A percentile compares a stretch with the other conserved stretches of the same genome.
phyloP scores from a whole-genome alignment of 2,888 invertebrate species.

The Vanessa cardui region DNA sequence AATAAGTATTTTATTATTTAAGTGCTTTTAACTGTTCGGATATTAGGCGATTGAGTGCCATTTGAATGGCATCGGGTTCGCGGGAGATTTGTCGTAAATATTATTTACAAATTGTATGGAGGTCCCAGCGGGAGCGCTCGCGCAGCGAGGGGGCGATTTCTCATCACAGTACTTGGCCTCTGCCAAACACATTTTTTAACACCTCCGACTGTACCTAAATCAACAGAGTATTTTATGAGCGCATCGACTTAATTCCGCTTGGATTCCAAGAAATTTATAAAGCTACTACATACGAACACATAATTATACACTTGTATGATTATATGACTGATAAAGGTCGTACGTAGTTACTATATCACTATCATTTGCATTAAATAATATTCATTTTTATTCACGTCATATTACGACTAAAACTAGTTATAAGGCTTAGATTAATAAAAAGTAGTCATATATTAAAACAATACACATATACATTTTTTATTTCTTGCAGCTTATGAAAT shows the following conservation, averaged over 20 bases:
- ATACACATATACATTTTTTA: too few relatives aligned
- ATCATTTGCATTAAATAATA: too few relatives aligned
- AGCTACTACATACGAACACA: slow-evolving; percentile 22
- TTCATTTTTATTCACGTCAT: too few relatives aligned
- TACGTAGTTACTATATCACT: too few relatives aligned
- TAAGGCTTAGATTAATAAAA: too few relatives aligned
- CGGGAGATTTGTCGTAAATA: slow-evolving; percentile 77
- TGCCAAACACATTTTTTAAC: slow-evolving; percentile 80
- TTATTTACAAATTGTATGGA: slow-evolving; percentile 75
- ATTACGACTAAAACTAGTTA: too few relatives aligned
- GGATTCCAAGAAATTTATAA: slow-evolving; percentile 24
- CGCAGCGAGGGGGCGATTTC: slow-evolving; percentile 80
- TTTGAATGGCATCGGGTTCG: slow-evolving; percentile 69
- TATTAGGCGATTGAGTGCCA: slow-evolving; percentile 50
- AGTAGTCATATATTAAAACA: too few relatives aligned
- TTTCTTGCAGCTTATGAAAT: slow-evolving; percentile 6
- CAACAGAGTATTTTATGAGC: slow-evolving; percentile 72
- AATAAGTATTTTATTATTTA: slow-evolving; percentile 13
- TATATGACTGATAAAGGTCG: too few relatives aligned
- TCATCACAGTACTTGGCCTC: slow-evolving; percentile 73
- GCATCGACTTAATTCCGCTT: slow-evolving; percentile 54
- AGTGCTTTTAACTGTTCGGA: slow-evolving; percentile 21
- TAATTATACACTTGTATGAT: too few relatives aligned
- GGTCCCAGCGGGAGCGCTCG: slow-evolving; percentile 70
- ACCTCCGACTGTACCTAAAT: slow-evolving; percentile 75